Evolutionary conservation across 2,797 vertebrate genomes (phyloP), one percentile per base, ranked within the genome.

Genomic region (Crocidura indochinensis): DNA sequence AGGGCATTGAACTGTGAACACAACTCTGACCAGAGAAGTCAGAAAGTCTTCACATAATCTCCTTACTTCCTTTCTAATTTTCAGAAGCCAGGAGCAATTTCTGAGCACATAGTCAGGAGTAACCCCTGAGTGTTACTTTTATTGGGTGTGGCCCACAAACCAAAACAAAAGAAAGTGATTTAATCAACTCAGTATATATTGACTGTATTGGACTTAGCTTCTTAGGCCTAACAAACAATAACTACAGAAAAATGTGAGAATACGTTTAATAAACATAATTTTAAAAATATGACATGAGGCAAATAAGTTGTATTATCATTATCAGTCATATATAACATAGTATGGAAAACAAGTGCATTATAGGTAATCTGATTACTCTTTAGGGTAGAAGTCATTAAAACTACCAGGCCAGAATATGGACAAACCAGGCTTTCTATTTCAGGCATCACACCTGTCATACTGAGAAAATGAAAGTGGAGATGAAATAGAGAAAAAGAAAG

Each of bases 371-470:
- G 47, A 31, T 11, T 90, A 74, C 80, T 65, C 53, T 19, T 84
- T 62, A 56, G 74, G 38, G 75, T n/a, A 24, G 89, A 76, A 94
- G 75, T 60, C 2, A 51, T 51, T 51, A 51, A 51, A 51, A 51
- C 10, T 20, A 20, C 20, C 22, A 8, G 56, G 56, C 56, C 14
- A 60, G 53, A 60, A 17, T 4, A 60, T 60, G 20, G 8, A 17
- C 19, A 60, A 15, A 60, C 56, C 56, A 60, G 56, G 22, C 15
- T 38, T 38, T 14, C 56, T 60, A 60, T 60, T 17, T 20, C 56
- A 60, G 56, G 56, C 19, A 60, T 20, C 17, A 60, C 19, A 60
- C 22, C 6, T 60, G 56, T 3, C 6, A 2, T 56, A 2, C 53
- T 60, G 22, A 20, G 56, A 17, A 38, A 60, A 4, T 60, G 56